Evolutionary conservation across 1,140 invertebrate genomes (phyloP).

Genomic region (Liolophura sinensis): DNA sequence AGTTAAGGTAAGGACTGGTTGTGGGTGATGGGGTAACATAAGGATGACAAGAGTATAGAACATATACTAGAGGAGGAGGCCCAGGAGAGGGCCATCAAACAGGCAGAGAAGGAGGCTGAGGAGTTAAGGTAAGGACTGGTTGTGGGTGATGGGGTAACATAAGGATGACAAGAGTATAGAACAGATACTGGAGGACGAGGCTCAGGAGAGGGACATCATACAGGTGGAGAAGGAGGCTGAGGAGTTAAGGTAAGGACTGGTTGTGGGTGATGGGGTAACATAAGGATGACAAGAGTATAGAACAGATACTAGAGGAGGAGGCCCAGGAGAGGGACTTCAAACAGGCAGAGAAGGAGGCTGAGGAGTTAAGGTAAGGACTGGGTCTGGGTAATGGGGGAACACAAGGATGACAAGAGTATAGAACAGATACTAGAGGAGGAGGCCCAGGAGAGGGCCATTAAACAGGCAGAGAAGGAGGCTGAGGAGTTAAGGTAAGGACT

Average conservation of each 20-base stretch:
- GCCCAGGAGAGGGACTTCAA: no score
- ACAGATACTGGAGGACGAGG: constrained; percentile 57
- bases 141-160: constrained; percentile 44
- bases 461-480: constrained; percentile 56
- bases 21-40: background rate
- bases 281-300: constrained; percentile 56
- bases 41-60: no score
- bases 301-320: no score
- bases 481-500: constrained; percentile 39
- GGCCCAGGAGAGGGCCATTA: constrained; percentile 47
- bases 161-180: constrained; percentile 57
- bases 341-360: no score
- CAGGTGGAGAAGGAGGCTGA: constrained; percentile 56
- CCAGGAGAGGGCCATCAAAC: constrained; percentile 21
- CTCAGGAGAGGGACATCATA: constrained; percentile 46
- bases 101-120: constrained; percentile 56
- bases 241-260: constrained; percentile 35
- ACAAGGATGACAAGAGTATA: constrained; percentile 55
- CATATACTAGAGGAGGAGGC: constrained; percentile 27
- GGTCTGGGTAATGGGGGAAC: constrained; percentile 64
- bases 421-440: constrained; percentile 60
- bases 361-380: constrained; percentile 59
- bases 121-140: constrained; percentile 35
- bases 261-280: constrained; percentile 18
- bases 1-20: constrained; percentile 35